phyloP scores from a whole-genome alignment of 2,797 vertebrate genomes.

The Eurystomus glaucurus region DNA sequence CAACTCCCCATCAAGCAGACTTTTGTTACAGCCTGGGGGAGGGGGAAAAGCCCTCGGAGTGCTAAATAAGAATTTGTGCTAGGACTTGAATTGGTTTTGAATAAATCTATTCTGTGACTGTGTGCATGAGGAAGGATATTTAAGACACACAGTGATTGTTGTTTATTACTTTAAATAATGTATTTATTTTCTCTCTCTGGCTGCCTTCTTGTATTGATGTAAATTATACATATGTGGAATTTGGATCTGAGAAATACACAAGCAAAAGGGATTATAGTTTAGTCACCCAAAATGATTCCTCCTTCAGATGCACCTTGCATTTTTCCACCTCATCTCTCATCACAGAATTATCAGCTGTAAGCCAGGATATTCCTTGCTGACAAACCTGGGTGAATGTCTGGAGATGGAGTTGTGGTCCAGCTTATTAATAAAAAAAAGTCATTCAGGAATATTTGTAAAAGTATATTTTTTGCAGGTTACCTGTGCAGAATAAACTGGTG shows the following conservation, averaged over 20 bases:
- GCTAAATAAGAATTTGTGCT: neutral
- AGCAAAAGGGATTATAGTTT: constrained; percentile 45
- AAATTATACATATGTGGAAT: constrained; percentile 19
- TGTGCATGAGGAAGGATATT: neutral
- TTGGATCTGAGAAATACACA: neutral
- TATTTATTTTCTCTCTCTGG: constrained; percentile 11
- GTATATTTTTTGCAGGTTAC: neutral
- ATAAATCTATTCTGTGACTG: neutral
- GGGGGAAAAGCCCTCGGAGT: neutral
- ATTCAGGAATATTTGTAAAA: neutral
- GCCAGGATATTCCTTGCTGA: neutral
- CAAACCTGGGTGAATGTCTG: neutral
- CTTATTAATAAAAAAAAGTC: constrained; percentile 6
- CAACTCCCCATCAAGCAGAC: neutral
- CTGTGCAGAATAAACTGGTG: neutral
- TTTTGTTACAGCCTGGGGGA: neutral
- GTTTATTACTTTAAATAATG: neutral
- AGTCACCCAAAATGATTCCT: neutral
- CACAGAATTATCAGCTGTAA: neutral
- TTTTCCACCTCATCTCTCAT: neutral
- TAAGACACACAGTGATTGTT: neutral
- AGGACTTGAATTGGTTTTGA: neutral
- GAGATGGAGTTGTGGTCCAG: neutral
- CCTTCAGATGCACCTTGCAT: constrained; percentile 26
- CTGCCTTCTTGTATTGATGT: neutral